phyloP scores from a whole-genome alignment of 2,888 invertebrate genomes.

The Amphipoea lucens region DNA sequence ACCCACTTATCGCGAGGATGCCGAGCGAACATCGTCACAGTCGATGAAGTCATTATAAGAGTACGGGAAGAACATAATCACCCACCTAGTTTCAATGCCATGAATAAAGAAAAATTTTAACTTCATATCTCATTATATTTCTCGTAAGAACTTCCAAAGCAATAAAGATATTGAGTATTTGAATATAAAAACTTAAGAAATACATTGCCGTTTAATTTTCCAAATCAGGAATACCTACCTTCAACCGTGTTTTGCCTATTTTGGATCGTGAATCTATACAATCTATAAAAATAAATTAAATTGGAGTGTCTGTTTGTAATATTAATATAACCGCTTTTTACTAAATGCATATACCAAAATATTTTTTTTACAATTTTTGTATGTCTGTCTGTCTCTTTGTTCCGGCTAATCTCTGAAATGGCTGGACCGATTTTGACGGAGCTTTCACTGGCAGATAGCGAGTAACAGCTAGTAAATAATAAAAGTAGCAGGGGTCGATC shows the following conservation, averaged over 20 bases:
- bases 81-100: not conserved
- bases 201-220: not conserved
- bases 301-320: too few relatives aligned
- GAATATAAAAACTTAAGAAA: not conserved
- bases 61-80: slow-evolving; percentile 45
- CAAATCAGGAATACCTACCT: too few relatives aligned
- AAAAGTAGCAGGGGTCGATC: not conserved
- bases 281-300: too few relatives aligned
- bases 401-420: too few relatives aligned
- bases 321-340: too few relatives aligned
- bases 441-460: too few relatives aligned
- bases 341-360: too few relatives aligned
- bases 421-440: too few relatives aligned
- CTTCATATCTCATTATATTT: not conserved
- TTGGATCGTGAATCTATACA: not conserved
- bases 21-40: slow-evolving; percentile 68
- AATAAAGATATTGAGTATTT: too few relatives aligned
- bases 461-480: not conserved
- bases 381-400: too few relatives aligned
- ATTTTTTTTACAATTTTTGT: too few relatives aligned
- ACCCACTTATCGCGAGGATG: slow-evolving; percentile 73
- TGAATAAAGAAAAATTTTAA: not conserved
- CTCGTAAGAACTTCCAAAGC: not conserved
- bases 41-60: slow-evolving; percentile 63
- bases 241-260: not conserved